Conservation (phyloP, 2,797 vertebrate species). For the Sebastes goodei region DNA sequence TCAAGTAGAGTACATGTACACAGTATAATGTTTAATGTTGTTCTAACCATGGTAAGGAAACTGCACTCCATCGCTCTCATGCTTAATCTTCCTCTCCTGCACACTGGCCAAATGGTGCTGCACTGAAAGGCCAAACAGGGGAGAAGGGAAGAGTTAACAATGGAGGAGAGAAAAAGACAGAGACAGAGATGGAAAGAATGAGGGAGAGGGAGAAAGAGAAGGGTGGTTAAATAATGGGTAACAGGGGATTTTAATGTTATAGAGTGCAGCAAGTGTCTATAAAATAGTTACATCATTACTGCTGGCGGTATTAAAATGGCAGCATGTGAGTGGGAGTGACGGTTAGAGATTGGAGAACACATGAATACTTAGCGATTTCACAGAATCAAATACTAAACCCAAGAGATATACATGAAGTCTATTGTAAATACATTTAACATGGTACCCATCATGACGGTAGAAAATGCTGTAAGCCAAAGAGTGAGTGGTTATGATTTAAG, state of each 20-base stretch:
- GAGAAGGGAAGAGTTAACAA: constrained; percentile 84
- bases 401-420: constrained; percentile 8
- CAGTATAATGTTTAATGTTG: constrained; percentile 81
- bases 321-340: constrained; percentile 55
- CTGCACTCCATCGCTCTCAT: constrained; percentile 85
- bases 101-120: constrained; percentile 87
- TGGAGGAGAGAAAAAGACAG: constrained; percentile 66
- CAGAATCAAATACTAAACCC: constrained; percentile 30
- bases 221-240: constrained; percentile 60
- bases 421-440: constrained; percentile 18
- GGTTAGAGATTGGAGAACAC: constrained; percentile 24
- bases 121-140: constrained; percentile 86
- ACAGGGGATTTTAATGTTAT: constrained; percentile 54
- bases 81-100: constrained; percentile 87
- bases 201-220: constrained; percentile 54
- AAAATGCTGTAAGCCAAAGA: constrained; percentile 5
- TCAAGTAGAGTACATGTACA: constrained; percentile 71
- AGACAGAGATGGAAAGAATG: constrained; percentile 50
- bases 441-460: neutral
- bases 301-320: constrained; percentile 39
- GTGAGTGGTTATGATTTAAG: constrained; percentile 14
- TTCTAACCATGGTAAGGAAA: constrained; percentile 86
- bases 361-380: constrained; percentile 29
- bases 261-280: constrained; percentile 69
- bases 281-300: constrained; percentile 60